These are phyloP conservation scores for Cassiopea xamachana DNA, from an alignment of 30 jellyfish, hydroid and myxozoan species.

Conservation along the genomic window DNA sequence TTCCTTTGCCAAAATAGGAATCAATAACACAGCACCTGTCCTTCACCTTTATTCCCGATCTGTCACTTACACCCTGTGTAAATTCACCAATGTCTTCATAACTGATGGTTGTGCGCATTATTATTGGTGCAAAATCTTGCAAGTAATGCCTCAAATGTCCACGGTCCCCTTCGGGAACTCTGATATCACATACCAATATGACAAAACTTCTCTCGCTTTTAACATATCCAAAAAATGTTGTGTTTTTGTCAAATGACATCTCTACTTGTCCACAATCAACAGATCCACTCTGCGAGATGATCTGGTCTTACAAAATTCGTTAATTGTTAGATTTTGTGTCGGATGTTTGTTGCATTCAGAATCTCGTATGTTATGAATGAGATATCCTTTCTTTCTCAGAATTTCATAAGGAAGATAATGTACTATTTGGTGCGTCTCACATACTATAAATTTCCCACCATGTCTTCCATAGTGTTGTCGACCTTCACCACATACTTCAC, in stretches of 20 bases:
- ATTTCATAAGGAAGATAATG: not conserved
- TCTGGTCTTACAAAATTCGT: not conserved
- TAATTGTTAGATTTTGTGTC: not conserved
- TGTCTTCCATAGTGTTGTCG: not conserved
- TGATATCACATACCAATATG: not conserved
- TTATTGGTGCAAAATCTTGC: not conserved
- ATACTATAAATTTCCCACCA: too few species aligned
- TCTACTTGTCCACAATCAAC: not conserved
- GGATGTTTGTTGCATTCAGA: not conserved
- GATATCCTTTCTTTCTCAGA: not conserved
- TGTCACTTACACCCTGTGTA: not conserved
- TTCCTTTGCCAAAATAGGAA: not conserved
- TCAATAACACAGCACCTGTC: too few species aligned
- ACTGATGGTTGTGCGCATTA: not conserved
- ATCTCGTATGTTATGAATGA: not conserved
- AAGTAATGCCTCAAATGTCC: not conserved
- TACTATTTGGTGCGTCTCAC: not conserved
- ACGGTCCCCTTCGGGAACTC: not conserved
- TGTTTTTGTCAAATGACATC: not conserved
- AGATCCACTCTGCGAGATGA: not conserved
- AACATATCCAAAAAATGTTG: not conserved
- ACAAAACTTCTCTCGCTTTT: not conserved
- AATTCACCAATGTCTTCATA: not conserved
- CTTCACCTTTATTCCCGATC: not conserved
- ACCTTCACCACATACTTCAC: not conserved